Conservation (phyloP, 92 coral and sea anemone genomes). For the Actinostola sp. region DNA sequence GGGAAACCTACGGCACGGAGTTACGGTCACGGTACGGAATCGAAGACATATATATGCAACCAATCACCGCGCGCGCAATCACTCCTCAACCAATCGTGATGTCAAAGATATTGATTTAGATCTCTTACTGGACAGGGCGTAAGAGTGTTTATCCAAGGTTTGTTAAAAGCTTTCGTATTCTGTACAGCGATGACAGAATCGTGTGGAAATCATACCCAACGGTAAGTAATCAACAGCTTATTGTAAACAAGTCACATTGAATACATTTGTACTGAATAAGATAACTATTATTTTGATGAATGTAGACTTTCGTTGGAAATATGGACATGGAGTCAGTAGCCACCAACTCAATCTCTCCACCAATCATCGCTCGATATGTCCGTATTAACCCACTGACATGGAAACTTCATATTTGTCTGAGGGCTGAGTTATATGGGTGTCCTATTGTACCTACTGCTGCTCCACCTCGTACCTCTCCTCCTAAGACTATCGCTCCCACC, state of each 20-base stretch:
- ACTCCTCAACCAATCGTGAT: no score
- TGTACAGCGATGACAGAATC: conserved; percentile 52
- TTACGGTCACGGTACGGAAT: no score
- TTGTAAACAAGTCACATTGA: not conserved
- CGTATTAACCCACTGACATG: conserved; percentile 63
- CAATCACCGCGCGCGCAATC: no score
- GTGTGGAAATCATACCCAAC: conserved; percentile 30
- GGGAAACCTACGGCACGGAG: no score
- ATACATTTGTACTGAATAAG: no score
- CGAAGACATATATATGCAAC: no score
- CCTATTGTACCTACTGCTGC: conserved; percentile 47
- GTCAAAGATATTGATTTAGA: not conserved
- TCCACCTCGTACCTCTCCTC: conserved; percentile 3
- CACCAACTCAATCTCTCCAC: conserved; percentile 33
- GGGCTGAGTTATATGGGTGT: conserved; percentile 66
- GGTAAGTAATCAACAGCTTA: conserved; percentile 22
- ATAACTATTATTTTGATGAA: no score
- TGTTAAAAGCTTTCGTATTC: conserved; percentile 38
- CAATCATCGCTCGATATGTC: conserved; percentile 52
- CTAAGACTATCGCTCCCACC: not conserved
- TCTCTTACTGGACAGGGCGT: conserved; percentile 34
- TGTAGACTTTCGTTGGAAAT: conserved; percentile 48
- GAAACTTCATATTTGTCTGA: conserved; percentile 42
- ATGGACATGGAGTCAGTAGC: conserved; percentile 51
- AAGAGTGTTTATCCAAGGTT: conserved; percentile 43